Percentiles rank a stretch among this genome's conserved stretches.
phyloP scores from a whole-genome alignment of 1,140 invertebrate genomes.

The Lordiphosa collinella region DNA sequence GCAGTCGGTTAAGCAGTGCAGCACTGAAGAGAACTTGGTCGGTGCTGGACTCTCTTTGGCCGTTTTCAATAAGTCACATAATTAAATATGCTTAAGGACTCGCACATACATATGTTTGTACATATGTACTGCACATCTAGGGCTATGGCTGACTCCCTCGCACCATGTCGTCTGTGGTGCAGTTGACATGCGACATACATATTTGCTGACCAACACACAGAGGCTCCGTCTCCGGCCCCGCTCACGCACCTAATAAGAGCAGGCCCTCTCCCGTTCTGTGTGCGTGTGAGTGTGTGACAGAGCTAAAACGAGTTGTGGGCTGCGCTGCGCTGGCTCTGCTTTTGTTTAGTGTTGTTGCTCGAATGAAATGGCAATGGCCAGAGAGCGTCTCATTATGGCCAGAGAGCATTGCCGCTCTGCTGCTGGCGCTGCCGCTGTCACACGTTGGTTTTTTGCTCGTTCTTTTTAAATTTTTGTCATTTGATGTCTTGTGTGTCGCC shows the following conservation, averaged over 20 bases:
- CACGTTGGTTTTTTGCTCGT: constrained; percentile 37
- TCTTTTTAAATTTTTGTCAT: constrained; percentile 71
- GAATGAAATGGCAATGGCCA: constrained; percentile 70
- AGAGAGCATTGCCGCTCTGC: constrained; percentile 16
- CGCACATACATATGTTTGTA: too few species aligned
- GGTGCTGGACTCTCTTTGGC: constrained; percentile 13
- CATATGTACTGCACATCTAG: too few species aligned
- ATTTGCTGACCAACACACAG: constrained; percentile 48
- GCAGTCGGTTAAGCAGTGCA: constrained; percentile 61
- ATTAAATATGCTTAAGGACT: too few species aligned
- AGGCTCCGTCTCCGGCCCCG: too few species aligned
- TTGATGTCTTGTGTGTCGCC: constrained; percentile 68
- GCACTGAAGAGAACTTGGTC: constrained; percentile 18
- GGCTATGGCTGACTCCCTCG: constrained; percentile 36
- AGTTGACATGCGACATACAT: constrained; percentile 69
- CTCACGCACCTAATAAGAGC: constrained; percentile 11
- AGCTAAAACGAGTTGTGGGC: constrained; percentile 58
- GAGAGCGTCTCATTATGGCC: constrained; percentile 40
- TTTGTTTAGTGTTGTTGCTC: constrained; percentile 26
- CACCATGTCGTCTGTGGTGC: constrained; percentile 63
- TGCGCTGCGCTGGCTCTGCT: constrained; percentile 9
- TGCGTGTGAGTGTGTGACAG: constrained; percentile 59
- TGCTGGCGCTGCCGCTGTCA: constrained; percentile 33
- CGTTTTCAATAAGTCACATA: too few species aligned
- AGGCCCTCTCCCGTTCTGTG: constrained; percentile 23